Evolutionary conservation across 1,140 invertebrate species (phyloP).

Genomic region (Lepidurus apus): DNA sequence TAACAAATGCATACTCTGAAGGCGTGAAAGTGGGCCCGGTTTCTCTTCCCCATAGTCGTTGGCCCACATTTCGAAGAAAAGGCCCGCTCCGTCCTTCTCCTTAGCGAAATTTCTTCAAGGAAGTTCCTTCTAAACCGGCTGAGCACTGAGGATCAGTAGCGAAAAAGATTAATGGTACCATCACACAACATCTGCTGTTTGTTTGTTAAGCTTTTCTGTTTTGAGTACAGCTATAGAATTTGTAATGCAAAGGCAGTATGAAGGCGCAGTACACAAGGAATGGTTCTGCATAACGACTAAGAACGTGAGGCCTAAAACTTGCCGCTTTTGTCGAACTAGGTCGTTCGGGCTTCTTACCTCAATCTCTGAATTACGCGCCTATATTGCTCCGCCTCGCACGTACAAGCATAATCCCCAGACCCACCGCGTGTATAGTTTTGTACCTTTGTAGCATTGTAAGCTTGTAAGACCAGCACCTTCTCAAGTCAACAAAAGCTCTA

Average conservation of each 20-base stretch:
- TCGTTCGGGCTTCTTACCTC: constrained; percentile 14
- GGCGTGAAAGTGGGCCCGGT: background rate
- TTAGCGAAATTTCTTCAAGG: constrained; percentile 14
- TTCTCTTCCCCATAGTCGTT: background rate
- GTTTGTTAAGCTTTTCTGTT: too few relatives aligned
- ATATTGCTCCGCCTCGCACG: constrained; percentile 15
- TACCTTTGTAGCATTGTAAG: background rate
- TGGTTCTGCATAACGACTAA: background rate
- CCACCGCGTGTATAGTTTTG: background rate
- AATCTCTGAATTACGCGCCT: constrained; percentile 5
- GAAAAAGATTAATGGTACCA: background rate
- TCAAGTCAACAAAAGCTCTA: background rate
- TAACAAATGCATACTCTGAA: constrained; percentile 1
- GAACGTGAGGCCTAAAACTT: constrained; percentile 2
- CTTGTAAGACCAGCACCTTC: background rate
- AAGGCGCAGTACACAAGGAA: background rate
- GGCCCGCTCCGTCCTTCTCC: background rate
- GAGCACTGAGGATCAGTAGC: background rate
- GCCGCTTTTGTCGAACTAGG: background rate
- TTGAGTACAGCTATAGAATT: too few relatives aligned
- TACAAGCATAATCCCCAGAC: background rate
- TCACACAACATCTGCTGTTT: background rate
- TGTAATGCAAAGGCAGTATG: too few relatives aligned
- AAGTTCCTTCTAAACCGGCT: background rate
- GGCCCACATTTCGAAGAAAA: background rate